Base-by-base conservation (phyloP, 2,888 invertebrate genomes). In the Rotaria sp. region DNA sequence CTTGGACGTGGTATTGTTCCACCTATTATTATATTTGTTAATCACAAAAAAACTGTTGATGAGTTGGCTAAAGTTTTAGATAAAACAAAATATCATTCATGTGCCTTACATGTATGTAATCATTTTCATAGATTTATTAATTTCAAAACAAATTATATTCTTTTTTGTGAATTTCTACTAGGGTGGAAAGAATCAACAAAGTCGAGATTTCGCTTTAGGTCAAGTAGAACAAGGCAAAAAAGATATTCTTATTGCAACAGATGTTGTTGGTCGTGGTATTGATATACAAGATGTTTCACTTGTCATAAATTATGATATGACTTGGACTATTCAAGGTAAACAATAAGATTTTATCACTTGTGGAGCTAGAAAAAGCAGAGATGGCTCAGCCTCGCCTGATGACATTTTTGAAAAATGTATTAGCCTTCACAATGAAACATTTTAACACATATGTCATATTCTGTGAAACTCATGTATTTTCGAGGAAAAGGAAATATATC, bases 271-370 rank as follows among this genome's bases (percentile, higher is more conserved):
- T 89, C 95, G 99, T 93, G 99, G 99, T 95, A 99, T 99, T 88
- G 99, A 99, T 90, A 98, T 99, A 90, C 98, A 99, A 91, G 98
- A 99, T 91, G 99, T 99, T 5, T 96, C 97, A 15, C 93, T 99
- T 92, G 99, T 99, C 88, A 96, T 99, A 89, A 99, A 99, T 92
- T 99, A 99, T 90, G 99, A 99, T 90, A 99, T 99, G 99, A 97
- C 99, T 0, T 99, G 99, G 92, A 94, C 95, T 45, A 45, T 11
- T 11, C 5, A 11, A 45, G 5, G 45, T 45, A 45, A 45, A 45
- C 45, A 45, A 45, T 45, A 11, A 8, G 45, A 8, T 45, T 45
- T 45, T 45, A 45, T 45, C 45, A 45, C 45, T 45, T 11, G 45
- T 45, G 7, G 45, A 45, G 11, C 45, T 45, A 45, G 45, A 11